Base-by-base conservation (phyloP, 1,140 invertebrate species). In the Platyscapa corneri region DNA sequence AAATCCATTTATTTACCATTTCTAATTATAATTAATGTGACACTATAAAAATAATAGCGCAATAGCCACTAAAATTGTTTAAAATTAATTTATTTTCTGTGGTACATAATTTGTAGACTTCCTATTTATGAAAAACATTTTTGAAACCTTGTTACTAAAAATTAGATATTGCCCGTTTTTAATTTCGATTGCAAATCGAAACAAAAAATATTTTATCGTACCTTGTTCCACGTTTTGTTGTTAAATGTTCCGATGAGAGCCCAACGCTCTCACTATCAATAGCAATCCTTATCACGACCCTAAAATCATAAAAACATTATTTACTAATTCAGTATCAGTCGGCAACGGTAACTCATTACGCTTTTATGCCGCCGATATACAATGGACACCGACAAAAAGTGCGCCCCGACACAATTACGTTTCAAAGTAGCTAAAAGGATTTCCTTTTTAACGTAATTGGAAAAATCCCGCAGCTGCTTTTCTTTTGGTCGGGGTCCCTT, bases 1-100 rank as follows among this genome's bases (percentile, higher is more conserved):
- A 72, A 84, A 84, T 84, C 76, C 83, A 84, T 84, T 84, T 84
- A 79, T 79, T 80, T 84, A 75, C 8, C 77, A 84, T 84, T 77
- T 77, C 16, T 27, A 60, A 75, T 60, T 20, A 27, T 49, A 10
- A 53, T 32, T 76, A 74, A 67, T 32, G 7, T 67, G 32, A 67
- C 32, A 20, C 14, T 60, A 23, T 60, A 27, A 27, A 60, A 27
- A 27, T 27, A 27, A 27, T 60, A 60, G 20, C 5, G 27, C 14
- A 27, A 60, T 10, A 60, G 10, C 2, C 1, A 60, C 23, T 5
- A 27, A 27, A 60, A 23, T 27, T 60, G 42, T 5, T 27, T 60
- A 53, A 53, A 20, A 2, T 53, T 2, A 16, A 53, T 16, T 12
- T 12, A 14, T 20, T 53, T 16, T n/a, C n/a, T 14, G 2, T 16